Evolutionary conservation across 1,140 invertebrate species (phyloP).

Genomic region (Ditylenchus dipsaci): DNA sequence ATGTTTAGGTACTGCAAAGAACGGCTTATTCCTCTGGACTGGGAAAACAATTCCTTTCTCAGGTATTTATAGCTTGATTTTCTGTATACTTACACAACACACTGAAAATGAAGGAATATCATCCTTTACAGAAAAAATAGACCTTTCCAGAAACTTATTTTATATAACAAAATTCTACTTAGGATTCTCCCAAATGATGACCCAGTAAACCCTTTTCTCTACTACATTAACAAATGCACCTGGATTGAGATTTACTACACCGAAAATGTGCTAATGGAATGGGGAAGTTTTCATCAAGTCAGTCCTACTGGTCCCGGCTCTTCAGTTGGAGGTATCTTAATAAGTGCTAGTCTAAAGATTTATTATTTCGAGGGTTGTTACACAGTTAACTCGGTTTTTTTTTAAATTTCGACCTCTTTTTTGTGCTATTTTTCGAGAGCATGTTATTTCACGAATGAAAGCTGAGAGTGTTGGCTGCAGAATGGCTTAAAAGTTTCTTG

Average conservation of each 20-base stretch:
- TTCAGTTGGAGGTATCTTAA: constrained; percentile 17
- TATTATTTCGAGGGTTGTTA: no score
- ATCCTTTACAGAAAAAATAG: no score
- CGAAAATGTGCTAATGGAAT: constrained; percentile 41
- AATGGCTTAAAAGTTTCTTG: no score
- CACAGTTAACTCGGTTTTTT: no score
- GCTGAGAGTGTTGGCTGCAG: no score
- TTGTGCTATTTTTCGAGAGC: no score
- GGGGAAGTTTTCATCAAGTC: constrained; percentile 26
- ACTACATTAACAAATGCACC: constrained; percentile 39
- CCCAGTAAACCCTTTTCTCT: constrained; percentile 11
- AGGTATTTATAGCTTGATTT: not conserved
- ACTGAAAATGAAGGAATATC: no score
- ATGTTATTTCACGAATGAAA: no score
- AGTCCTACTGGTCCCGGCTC: constrained; percentile 16
- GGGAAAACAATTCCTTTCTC: constrained; percentile 17
- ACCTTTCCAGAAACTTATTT: no score
- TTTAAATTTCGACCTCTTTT: no score
- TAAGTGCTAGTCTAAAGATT: no score
- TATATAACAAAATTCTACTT: no score
- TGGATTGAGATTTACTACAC: constrained; percentile 56
- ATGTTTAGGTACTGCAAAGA: constrained; percentile 16
- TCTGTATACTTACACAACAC: not conserved
- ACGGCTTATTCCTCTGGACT: not conserved
- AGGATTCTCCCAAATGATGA: not conserved